phyloP scores from a whole-genome alignment of 2,888 invertebrate species.

The Cylloceria caligata region DNA sequence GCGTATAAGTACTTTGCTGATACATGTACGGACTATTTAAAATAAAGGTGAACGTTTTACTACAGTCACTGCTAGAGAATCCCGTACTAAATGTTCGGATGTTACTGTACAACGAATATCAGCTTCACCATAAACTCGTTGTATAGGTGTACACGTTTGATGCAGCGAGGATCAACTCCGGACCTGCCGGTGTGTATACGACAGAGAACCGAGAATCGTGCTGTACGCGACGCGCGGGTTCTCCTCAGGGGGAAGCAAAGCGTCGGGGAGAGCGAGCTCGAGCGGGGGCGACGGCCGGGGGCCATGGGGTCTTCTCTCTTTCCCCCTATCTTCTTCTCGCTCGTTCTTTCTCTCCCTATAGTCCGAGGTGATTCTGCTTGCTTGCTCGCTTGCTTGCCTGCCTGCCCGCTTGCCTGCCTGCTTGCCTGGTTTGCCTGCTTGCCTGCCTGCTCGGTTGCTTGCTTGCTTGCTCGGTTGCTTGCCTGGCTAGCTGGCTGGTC shows the following conservation, averaged over 20 bases:
- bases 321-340: conserved; percentile 41
- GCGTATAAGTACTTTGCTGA: neutral
- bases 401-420: conserved; percentile 47
- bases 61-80: neutral
- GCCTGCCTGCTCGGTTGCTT: no score
- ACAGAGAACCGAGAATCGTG: neutral
- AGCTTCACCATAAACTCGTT: conserved; percentile 2
- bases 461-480: neutral
- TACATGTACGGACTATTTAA: neutral
- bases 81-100: neutral
- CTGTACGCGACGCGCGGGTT: conserved; percentile 29
- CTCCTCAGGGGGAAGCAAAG: conserved; percentile 41
- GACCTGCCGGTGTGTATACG: conserved; percentile 36
- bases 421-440: no score
- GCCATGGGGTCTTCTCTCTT: conserved; percentile 36
- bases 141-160: conserved; percentile 24
- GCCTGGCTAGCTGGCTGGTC: conserved; percentile 23
- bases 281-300: conserved; percentile 59
- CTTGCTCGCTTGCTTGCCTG: conserved; percentile 34
- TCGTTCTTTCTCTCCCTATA: conserved; percentile 53
- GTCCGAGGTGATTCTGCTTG: conserved; percentile 56
- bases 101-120: neutral
- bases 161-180: conserved; percentile 31
- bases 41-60: conserved; percentile 1
- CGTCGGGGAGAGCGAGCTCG: conserved; percentile 51